These are phyloP conservation scores for Plemyria rubiginata DNA, from an alignment of 2,888 invertebrate species.

Conservation along the genomic window DNA sequence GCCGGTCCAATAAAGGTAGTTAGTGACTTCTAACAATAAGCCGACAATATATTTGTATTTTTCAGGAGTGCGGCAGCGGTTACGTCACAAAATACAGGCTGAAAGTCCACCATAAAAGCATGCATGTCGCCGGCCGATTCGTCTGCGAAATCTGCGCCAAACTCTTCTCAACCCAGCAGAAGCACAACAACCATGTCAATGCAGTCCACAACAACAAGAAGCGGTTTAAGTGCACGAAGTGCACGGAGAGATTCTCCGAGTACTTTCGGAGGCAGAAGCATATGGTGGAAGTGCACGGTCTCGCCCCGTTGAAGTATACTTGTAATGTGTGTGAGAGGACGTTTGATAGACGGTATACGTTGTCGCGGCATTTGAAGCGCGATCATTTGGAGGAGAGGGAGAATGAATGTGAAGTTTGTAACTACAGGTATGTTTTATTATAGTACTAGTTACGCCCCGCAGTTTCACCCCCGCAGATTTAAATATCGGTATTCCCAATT, in stretches of 20 bases:
- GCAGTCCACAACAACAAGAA: slow-evolving; percentile 15
- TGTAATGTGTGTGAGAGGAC: slow-evolving; percentile 65
- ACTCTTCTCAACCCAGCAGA: slow-evolving; percentile 58
- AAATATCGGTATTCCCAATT: too few species aligned
- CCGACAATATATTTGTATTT: too few species aligned
- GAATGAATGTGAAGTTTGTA: slow-evolving; percentile 13
- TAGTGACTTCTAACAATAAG: too few species aligned
- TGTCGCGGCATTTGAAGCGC: slow-evolving; percentile 68
- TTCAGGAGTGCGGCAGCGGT: slow-evolving; percentile 65
- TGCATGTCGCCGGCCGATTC: slow-evolving; percentile 58
- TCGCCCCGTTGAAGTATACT: slow-evolving; percentile 60
- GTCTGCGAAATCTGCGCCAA: slow-evolving; percentile 69
- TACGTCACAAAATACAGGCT: slow-evolving; percentile 67
- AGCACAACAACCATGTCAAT: slow-evolving; percentile 53
- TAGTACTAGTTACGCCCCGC: too few species aligned
- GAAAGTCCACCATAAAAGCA: slow-evolving; percentile 65
- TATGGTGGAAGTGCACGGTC: slow-evolving; percentile 64
- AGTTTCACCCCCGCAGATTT: too few species aligned
- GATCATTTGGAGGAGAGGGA: slow-evolving; percentile 54
- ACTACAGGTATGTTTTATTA: slow-evolving; percentile 7
- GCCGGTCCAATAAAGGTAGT: too few species aligned
- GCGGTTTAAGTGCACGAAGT: slow-evolving; percentile 64
- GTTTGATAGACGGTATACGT: slow-evolving; percentile 58
- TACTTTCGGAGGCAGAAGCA: slow-evolving; percentile 70
- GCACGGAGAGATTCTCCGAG: slow-evolving; percentile 65